Base-by-base conservation (phyloP, 2,888 invertebrate genomes). In the Troides aeacus region DNA sequence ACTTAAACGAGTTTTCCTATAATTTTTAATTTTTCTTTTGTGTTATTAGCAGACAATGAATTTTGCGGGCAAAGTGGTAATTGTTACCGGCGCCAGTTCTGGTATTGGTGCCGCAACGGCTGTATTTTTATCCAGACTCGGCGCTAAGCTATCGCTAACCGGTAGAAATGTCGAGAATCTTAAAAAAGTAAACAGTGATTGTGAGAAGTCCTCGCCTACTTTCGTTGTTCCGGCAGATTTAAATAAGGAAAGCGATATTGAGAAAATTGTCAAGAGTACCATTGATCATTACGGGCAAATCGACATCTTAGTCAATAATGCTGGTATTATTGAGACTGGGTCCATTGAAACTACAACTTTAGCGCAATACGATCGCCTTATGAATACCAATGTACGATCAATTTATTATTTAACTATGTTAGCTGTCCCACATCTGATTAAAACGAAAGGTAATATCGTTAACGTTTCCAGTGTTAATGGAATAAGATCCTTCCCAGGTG, bases 401-500 rank as follows among this genome's bases (percentile, higher is more conserved):
- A 93, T 97, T 23, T 97, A 96, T 81, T 94, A 97, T 72, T 84
- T 99, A 73, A 98, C 97, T 0, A 97, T 96, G 95, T 84, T 98
- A 64, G 97, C 98, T 5, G 96, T 97, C 0, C 98, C 99, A 0
- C 95, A 98, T 88, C 92, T 99, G 24, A 91, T 97, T 3, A 94
- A 95, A 86, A 94, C 95, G 0, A 96, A 97, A 86, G 98, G 98
- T n/a, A 97, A 95, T 75, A 96, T 99, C 77, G 98, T 99, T 0
- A 99, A 99, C 84, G 97, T 99, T 0, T 99, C 99, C 1, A 98
- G 98, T 84, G 97, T 99, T 0, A 97, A 96, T 80, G 99, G 99
- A 4, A 93, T 98, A 36, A 93, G 98, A 80, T 95, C 99, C 62
- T 99, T 99, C 84, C 95, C 98, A 2, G 96, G 96, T 10, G 96